phyloP scores from a whole-genome alignment of 2,888 invertebrate genomes.

The Branchipolynoe longqiensis region DNA sequence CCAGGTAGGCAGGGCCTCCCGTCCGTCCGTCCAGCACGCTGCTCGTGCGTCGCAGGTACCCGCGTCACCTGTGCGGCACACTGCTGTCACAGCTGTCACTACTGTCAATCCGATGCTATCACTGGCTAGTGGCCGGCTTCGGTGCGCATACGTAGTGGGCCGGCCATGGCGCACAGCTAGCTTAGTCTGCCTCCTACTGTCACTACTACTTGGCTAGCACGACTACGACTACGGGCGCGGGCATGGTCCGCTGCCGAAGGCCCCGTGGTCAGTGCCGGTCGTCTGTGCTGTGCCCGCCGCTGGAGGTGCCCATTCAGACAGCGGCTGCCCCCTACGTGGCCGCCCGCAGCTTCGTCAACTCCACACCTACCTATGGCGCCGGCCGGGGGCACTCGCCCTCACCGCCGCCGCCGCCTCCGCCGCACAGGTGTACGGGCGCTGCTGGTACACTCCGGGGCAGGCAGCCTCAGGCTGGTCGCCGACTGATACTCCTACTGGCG shows the following conservation, averaged over 20 bases:
- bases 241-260: no score
- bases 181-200: no score
- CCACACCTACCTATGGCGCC: constrained; percentile 36
- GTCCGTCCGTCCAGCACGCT: not conserved
- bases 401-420: not conserved
- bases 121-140: no score
- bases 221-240: no score
- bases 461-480: no score
- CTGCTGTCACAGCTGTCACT: no score
- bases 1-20: not conserved
- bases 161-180: no score
- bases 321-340: constrained; percentile 18
- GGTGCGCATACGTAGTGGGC: no score
- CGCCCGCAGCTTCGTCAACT: not conserved
- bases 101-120: no score
- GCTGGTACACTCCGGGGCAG: constrained; percentile 30
- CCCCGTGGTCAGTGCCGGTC: constrained; percentile 2
- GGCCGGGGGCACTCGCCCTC: not conserved
- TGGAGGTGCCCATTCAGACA: constrained; percentile 52
- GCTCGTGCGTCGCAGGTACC: not conserved
- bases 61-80: no score
- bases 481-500: no score
- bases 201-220: no score
- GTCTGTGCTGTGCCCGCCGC: constrained; percentile 31
- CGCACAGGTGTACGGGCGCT: constrained; percentile 28